phyloP scores from a whole-genome alignment of 1,140 invertebrate species.

The Gerris buenoi region DNA sequence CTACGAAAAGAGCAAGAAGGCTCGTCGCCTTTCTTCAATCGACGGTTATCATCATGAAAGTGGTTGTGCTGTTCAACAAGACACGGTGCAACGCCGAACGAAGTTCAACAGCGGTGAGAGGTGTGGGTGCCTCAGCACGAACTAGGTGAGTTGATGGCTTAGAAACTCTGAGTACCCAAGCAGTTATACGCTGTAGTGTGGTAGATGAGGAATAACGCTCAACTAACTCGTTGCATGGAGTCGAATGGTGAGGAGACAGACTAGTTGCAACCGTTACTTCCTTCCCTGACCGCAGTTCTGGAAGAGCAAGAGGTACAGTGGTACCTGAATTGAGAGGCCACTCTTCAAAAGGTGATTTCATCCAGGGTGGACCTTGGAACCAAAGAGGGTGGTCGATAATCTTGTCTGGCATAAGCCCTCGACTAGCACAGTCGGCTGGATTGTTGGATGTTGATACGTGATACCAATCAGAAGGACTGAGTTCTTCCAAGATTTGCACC shows the following conservation, averaged over 20 bases:
- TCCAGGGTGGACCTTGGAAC: constrained; percentile 26
- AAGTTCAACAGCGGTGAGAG: not conserved
- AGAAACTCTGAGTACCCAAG: not conserved
- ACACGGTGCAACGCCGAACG: not conserved
- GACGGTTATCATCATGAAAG: not conserved
- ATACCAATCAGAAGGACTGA: constrained; percentile 25
- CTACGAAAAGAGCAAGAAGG: not conserved
- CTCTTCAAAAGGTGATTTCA: not conserved
- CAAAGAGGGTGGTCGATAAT: constrained; percentile 26
- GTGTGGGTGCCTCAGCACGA: not conserved
- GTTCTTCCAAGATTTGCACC: constrained; percentile 24
- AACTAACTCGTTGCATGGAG: not conserved
- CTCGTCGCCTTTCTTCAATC: not conserved
- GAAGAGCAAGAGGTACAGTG: not conserved
- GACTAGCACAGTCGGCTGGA: constrained; percentile 31
- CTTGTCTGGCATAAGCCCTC: constrained; percentile 24
- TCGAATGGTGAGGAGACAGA: not conserved
- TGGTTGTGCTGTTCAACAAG: not conserved
- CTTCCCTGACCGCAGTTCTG: not conserved
- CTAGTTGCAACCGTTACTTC: not conserved
- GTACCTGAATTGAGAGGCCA: not conserved
- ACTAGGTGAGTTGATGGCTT: not conserved
- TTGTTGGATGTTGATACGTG: constrained; percentile 27
- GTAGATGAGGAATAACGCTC: not conserved
- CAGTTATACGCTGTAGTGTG: not conserved